Base-by-base conservation (phyloP, 2,888 invertebrate species). In the Allacma fusca region DNA sequence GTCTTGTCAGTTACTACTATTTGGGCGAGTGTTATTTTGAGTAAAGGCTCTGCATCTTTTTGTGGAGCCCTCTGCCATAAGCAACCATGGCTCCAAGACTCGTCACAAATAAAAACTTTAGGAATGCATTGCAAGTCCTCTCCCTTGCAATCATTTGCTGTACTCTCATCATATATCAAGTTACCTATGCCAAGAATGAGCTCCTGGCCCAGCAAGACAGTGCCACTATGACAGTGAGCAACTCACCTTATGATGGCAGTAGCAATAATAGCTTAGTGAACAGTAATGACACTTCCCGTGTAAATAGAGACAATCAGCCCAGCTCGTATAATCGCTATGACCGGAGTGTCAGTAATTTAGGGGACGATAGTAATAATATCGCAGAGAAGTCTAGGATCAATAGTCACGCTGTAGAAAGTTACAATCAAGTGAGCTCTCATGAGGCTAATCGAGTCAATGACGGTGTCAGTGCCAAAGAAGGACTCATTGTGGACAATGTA, bases 401-500 rank as follows among this genome's bases (percentile, higher is more conserved):
- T 64, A 67, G 65, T 73, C 59, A 64, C 59, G 34, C 40, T 12
- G 40, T 7, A 28, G 7, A 29, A 16, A 34, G 40, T 23, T 19
- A 65, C 29, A 62, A 24, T 62, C 34, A 23, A 23, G 40, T 28
- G 40, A 62, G 34, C 28, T 29, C 23, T 59, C 19, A 50, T 5
- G 9, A 50, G 16, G 62, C 24, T 9, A 62, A 62, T 62, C 43
- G 26, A 74, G 74, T 74, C 65, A 65, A 40, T 23, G 23, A 26
- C 16, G 24, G 62, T 34, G 64, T 23, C 26, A 44, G 76, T 69
- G 62, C 70, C 69, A 76, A 69, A 69, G 75, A 70, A 34, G 34
- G 70, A 40, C 64, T 70, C 19, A 26, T 62, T 40, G 67, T 95
- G 85, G 91, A 93, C 88, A 96, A 97, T 88, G 90, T 97, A 85